Evolutionary conservation across 2,888 invertebrate species (phyloP).

Genomic region (Drosophila multiciliata): DNA sequence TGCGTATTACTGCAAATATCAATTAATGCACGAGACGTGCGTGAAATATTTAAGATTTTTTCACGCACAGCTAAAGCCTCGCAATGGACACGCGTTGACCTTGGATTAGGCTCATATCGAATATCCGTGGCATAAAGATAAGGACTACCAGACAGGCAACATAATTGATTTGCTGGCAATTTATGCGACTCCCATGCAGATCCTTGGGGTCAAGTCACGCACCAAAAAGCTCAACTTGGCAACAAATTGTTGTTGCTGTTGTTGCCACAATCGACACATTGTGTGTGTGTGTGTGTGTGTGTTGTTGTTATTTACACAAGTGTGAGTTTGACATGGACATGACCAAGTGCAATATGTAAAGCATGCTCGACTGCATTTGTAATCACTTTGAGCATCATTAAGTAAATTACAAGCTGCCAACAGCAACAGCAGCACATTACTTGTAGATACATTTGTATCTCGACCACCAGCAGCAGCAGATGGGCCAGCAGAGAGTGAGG

Average conservation of each 20-base stretch:
- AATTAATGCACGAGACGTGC: slow-evolving; percentile 80
- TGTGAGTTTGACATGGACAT: slow-evolving; percentile 60
- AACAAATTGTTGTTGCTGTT: slow-evolving; percentile 9
- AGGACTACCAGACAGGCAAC: slow-evolving; percentile 63
- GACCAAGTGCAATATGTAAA: slow-evolving; percentile 62
- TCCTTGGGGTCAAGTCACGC: slow-evolving; percentile 56
- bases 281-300: no score
- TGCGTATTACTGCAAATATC: slow-evolving; percentile 81
- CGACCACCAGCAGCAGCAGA: no score
- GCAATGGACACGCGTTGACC: slow-evolving; percentile 52
- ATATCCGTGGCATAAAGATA: slow-evolving; percentile 40
- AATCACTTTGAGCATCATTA: slow-evolving; percentile 69
- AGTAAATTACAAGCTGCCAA: slow-evolving; percentile 68
- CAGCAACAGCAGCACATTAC: slow-evolving; percentile 51
- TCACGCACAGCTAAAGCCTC: slow-evolving; percentile 11
- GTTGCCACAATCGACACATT: neutral
- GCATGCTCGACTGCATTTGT: slow-evolving; percentile 63
- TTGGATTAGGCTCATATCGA: slow-evolving; percentile 52
- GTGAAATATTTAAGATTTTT: slow-evolving; percentile 67
- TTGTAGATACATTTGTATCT: slow-evolving; percentile 64
- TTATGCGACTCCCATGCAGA: slow-evolving; percentile 60
- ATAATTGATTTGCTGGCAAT: slow-evolving; percentile 74
- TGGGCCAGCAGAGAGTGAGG: neutral
- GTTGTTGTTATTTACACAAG: slow-evolving; percentile 20
- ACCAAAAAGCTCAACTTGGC: slow-evolving; percentile 34